Base-by-base conservation (phyloP, 1,140 invertebrate genomes). In the Leptinotarsa undecemlineata region DNA sequence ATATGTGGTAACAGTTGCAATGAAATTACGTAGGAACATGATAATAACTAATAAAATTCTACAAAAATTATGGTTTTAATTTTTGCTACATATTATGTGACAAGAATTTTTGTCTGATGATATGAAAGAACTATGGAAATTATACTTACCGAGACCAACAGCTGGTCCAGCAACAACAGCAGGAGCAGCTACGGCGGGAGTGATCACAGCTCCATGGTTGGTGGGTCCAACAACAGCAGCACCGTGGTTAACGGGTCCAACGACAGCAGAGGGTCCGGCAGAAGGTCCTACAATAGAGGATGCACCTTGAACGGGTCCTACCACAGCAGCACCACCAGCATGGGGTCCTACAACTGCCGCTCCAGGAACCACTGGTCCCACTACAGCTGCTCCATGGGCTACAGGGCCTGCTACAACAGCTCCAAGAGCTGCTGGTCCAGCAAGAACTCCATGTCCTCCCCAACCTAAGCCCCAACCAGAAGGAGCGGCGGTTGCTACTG, bases 401-500 rank as follows among this genome's bases (percentile, higher is more conserved):
- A 57, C 66, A 8, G 66, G 66, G 19, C 73, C 73, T n/a, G 23
- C 63, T 17, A 57, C 66, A 4, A 48, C 48, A 47, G 66, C 73
- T n/a, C 47, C 15, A 26, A 70, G 23, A 68, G 67, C 68, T 63
- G 75, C 61, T 72, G 75, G 42, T 71, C 23, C 64, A 68, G n/a
- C 70, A 69, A 48, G 68, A 3, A 26, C 61, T 20, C 71, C 71
- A 64, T 64, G 71, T 4, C 51, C 51, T 60, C 69, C 74, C 47
- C 67, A 64, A 57, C 51, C 51, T 3, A 57, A 57, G 51, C 51
- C 51, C 51, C 51, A 57, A 14, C 51, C 51, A 48, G 64, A 48
- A 8, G 80, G 78, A 69, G 75, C 72, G 20, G 80, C 78, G 51
- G 67, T 71, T 72, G 74, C 71, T 51, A 77, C 76, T 47, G 80